Base-by-base conservation (phyloP, 2,797 vertebrate genomes). In the Sandelia bainsii region DNA sequence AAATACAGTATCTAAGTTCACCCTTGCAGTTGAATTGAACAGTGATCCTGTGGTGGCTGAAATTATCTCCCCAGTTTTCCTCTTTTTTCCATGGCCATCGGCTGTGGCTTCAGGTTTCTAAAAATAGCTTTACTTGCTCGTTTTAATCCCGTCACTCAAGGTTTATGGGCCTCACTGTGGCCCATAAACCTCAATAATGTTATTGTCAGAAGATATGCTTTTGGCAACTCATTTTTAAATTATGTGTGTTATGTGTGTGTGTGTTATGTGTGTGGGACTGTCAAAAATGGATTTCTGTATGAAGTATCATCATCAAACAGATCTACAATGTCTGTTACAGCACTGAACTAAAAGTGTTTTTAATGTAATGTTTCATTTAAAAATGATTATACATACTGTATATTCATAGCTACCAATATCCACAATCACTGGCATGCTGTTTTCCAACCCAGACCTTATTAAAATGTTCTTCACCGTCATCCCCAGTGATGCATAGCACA, bases 171-270 rank as follows among this genome's bases (percentile, higher is more conserved):
- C 32, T 66, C 79, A 79, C 34, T 49, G 70, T 82, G 88, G 46
- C 83, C 86, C 80, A 90, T 68, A 90, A 90, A 87, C 83, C 82
- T 90, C 81, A 81, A 89, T 89, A 77, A 74, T 83, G 51, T 77
- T 85, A 81, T 80, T 88, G 84, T 89, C 72, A 84, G 75, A 76
- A 71, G 74, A 83, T 60, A 68, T 62, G 71, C 57, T 81, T 75
- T 82, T 75, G 70, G 71, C 58, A 59, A 63, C 17, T 74, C 16
- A 1, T 48, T 72, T 62, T 64, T 58, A 74, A 81, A 73, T 62
- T 48, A 50, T 75, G 25, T 25, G 19, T 2, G 3, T 25, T 13
- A n/a, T n/a, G n/a, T n/a, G n/a, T n/a, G n/a, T n/a, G n/a, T n/a
- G n/a, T n/a, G n/a, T n/a, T n/a, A n/a, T n/a, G n/a, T n/a, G n/a